phyloP scores from a whole-genome alignment of 2,113 vertebrate species.

The Ceyx cyanopectus region DNA sequence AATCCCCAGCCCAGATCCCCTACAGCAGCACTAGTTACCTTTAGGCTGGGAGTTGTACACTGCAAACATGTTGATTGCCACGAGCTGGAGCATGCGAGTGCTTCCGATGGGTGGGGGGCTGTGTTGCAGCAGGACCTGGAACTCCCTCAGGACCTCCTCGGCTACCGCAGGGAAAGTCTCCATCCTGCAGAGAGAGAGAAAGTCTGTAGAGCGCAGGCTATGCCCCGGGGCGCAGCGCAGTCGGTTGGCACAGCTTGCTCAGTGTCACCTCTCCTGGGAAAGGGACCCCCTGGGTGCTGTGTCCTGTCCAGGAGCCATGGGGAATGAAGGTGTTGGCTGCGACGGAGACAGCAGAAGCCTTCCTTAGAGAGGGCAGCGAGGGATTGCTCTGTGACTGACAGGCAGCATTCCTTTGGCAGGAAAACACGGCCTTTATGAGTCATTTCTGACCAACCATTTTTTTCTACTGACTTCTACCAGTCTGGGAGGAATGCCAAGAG shows the following conservation, averaged over 20 bases:
- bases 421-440: slow-evolving; percentile 70
- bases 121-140: slow-evolving; percentile 90
- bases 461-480: slow-evolving; percentile 73
- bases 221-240: fast-evolving
- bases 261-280: not conserved
- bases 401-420: slow-evolving; percentile 69
- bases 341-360: not conserved
- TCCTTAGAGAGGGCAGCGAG: slow-evolving; percentile 8
- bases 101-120: slow-evolving; percentile 90
- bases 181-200: slow-evolving; percentile 84
- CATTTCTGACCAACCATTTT: slow-evolving; percentile 74
- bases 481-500: slow-evolving; percentile 64
- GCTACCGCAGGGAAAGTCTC: slow-evolving; percentile 91
- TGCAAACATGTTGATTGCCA: slow-evolving; percentile 99
- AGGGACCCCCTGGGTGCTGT: not conserved
- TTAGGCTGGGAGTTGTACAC: slow-evolving; percentile 90
- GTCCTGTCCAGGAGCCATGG: not conserved
- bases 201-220: not conserved
- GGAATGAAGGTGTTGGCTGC: slow-evolving; percentile 18
- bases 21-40: slow-evolving; percentile 77
- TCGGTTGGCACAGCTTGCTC: not conserved
- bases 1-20: not conserved
- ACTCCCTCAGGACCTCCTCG: slow-evolving; percentile 90
- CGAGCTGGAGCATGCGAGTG: slow-evolving; percentile 93
- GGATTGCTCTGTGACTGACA: slow-evolving; percentile 45